Percentiles rank a stretch among this genome's conserved stretches.
phyloP scores from a whole-genome alignment of 2,113 vertebrate genomes.

The Dasyurus viverrinus region DNA sequence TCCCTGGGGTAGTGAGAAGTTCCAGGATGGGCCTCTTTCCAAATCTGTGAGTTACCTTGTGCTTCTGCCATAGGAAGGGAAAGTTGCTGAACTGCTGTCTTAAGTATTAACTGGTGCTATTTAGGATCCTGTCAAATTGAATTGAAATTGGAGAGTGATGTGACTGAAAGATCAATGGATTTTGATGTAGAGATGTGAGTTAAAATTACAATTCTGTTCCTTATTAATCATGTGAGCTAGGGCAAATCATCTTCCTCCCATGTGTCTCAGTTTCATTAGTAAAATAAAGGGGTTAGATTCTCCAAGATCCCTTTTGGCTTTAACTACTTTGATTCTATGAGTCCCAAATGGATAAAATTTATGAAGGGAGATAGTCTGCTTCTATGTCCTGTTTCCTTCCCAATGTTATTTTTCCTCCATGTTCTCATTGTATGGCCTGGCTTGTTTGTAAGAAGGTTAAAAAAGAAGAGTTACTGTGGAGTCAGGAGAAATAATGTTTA shows the following conservation, averaged over 20 bases:
- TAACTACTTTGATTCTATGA: not conserved
- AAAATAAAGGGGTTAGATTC: not conserved
- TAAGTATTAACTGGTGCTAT: not conserved
- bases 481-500: not conserved
- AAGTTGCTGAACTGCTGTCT: not conserved
- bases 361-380: not conserved
- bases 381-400: not conserved
- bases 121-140: not conserved
- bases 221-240: no score
- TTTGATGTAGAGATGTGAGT: not conserved
- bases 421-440: not conserved
- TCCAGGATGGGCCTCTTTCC: not conserved
- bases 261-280: not conserved
- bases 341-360: not conserved
- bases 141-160: no score
- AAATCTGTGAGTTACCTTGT: not conserved
- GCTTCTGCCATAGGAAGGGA: not conserved
- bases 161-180: not conserved
- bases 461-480: not conserved
- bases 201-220: not conserved
- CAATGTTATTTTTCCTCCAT: not conserved
- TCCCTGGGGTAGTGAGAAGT: not conserved
- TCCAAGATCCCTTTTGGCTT: not conserved
- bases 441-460: not conserved
- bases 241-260: not conserved